Conservation (phyloP, 2,888 invertebrate species). For the Brachyptera risi region DNA sequence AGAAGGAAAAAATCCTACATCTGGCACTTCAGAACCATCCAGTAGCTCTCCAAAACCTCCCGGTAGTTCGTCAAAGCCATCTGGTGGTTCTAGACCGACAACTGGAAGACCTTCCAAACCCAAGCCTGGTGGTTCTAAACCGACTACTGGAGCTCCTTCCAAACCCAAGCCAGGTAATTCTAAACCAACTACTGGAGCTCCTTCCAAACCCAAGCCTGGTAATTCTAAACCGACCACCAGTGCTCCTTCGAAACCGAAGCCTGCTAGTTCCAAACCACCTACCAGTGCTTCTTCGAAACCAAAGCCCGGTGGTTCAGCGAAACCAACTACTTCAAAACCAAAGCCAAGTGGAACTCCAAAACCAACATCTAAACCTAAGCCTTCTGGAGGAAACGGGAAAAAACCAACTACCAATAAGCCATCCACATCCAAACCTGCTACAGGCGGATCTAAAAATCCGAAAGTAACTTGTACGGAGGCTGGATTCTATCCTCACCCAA, state of each 20-base stretch:
- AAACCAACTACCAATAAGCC: not conserved
- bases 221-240: not conserved
- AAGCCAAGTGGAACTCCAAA: not conserved
- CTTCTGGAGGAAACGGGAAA: too few relatives aligned
- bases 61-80: not conserved
- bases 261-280: not conserved
- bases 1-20: not conserved
- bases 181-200: not conserved
- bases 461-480: constrained; percentile 52
- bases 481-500: constrained; percentile 66
- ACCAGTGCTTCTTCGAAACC: constrained; percentile 5
- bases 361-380: constrained; percentile 27
- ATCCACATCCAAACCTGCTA: constrained; percentile 14
- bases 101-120: not conserved
- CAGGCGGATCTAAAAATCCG: not conserved
- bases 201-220: not conserved
- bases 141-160: not conserved
- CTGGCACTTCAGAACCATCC: not conserved
- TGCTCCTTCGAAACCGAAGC: constrained; percentile 10
- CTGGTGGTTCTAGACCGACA: not conserved
- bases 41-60: not conserved
- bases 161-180: not conserved
- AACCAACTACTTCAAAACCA: not conserved
- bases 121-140: not conserved
- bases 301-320: not conserved